Evolutionary conservation across 2,888 invertebrate genomes (phyloP), one percentile per base, ranked within the genome.

Genomic region (Ormyrus labotus): DNA sequence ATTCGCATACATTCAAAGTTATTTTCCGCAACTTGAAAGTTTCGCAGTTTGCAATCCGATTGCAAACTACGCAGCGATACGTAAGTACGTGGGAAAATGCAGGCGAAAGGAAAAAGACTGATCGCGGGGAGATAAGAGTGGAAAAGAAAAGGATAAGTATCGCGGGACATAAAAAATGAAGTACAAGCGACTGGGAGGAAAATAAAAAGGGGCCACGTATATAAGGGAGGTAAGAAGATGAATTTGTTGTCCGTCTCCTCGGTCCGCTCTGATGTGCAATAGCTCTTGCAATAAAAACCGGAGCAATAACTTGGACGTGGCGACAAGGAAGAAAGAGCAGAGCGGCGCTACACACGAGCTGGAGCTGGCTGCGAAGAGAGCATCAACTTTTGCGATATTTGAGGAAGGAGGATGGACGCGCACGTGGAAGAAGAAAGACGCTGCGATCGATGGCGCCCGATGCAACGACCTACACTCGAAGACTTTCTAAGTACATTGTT

Each of bases 221-320:
- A 53, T n/a, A 10, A 45, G 51, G 13, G 45, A 47, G 58, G 58
- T 83, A 82, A 77, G 83, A 83, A 83, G 82, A 84, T 77, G 84
- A 88, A 89, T 87, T 88, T 87, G 87, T 87, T 87, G 87, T 85
- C 85, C 83, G 84, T 84, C 72, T 53, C 53, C 48, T 51, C 83
- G 83, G 81, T 78, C 81, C 76, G 82, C 82, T 78, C 82, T 85
- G 85, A 84, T 85, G 86, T 84, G 88, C 87, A 86, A 88, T 88
- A 89, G 88, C 87, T 87, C 84, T 79, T 53, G 86, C 85, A 88
- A 88, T 88, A 88, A 89, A 89, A 88, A 87, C 84, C 83, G 83
- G 83, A 80, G 84, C 87, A 86, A 88, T 88, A 88, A 88, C 86
- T 88, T 83, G 81, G 83, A 82, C 80, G 72, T 68, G 57, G 63